Conservation (phyloP, 2,888 invertebrate species). For the Itoplectis maculator region DNA sequence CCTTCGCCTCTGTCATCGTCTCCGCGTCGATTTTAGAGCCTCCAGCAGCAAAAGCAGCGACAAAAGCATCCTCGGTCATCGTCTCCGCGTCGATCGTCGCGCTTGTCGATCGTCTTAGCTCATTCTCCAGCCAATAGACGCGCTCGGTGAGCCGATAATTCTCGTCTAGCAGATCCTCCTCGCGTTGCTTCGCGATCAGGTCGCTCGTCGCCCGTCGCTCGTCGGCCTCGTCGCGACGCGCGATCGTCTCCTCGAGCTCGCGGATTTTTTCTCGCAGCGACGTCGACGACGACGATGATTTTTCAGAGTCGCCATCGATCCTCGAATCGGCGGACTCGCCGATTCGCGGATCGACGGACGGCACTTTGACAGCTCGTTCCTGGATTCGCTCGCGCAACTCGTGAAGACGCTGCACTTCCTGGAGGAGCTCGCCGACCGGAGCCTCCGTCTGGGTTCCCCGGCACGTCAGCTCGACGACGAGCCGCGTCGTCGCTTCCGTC, state of each 20-base stretch:
- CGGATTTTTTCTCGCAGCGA: conserved; percentile 74
- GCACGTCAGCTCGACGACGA: conserved; percentile 75
- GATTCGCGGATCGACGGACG: conserved; percentile 61
- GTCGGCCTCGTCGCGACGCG: conserved; percentile 70
- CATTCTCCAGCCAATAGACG: conserved; percentile 75
- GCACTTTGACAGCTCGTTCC: conserved; percentile 78
- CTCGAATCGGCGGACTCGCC: conserved; percentile 51
- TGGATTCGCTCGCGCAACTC: conserved; percentile 79
- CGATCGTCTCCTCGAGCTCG: conserved; percentile 76
- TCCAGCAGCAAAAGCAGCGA: no score
- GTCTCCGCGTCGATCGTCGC: conserved; percentile 21
- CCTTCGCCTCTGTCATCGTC: conserved; percentile 10
- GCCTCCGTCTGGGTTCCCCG: conserved; percentile 79
- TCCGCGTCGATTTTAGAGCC: conserved; percentile 26
- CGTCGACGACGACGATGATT: no score
- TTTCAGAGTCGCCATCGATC: conserved; percentile 54
- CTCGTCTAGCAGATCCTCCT: conserved; percentile 78
- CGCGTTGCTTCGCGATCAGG: conserved; percentile 73
- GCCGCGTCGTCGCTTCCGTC: conserved; percentile 77
- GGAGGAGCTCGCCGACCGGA: conserved; percentile 79
- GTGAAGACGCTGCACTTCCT: conserved; percentile 80
- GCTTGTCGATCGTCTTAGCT: conserved; percentile 67
- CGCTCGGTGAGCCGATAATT: conserved; percentile 77
- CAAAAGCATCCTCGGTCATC: conserved; percentile 34
- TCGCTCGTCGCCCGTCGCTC: conserved; percentile 69